Base-by-base conservation (phyloP, 2,888 invertebrate genomes). In the Erannis defoliaria region DNA sequence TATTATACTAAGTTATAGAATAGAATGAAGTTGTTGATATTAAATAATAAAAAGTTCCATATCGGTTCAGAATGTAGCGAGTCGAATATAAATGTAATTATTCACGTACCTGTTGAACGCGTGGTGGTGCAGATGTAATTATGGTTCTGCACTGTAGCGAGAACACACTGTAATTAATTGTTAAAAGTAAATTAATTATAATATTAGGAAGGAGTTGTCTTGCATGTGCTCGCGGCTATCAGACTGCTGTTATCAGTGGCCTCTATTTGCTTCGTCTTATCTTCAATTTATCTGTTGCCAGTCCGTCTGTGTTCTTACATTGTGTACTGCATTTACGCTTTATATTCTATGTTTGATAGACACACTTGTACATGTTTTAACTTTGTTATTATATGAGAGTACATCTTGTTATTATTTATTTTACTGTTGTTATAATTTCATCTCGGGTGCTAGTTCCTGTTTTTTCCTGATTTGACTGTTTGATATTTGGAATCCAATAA, bases 401-500 rank as follows among this genome's bases (percentile, higher is more conserved):
- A 64, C 23, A 42, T 54, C 14, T 63, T 58, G 63, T 71, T 74
- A 59, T 63, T 63, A 58, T 72, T 72, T 66, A 56, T 60, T 66
- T 65, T 68, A 62, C 55, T 58, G 45, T 67, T 71, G 63, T 68
- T 71, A 53, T 71, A 66, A 59, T 61, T 68, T 62, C 68, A 68
- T 70, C 37, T 76, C 70, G 75, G 76, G 75, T 76, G 75, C 78
- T 80, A 76, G 79, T 77, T 78, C 74, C 76, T 76, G 73, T 74
- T 73, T 67, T 59, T 66, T 68, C 62, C 73, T 73, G 71, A 70
- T 74, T 71, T 72, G 62, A 71, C 69, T 64, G 60, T 69, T 74
- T 73, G 64, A 70, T 68, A 57, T 71, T 65, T 54, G 38, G 61
- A 67, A 64, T 67, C 63, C 51, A 68, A 68, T 69, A 69, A 68